phyloP scores from a whole-genome alignment of 2,888 invertebrate species.

The Tineola bisselliella region DNA sequence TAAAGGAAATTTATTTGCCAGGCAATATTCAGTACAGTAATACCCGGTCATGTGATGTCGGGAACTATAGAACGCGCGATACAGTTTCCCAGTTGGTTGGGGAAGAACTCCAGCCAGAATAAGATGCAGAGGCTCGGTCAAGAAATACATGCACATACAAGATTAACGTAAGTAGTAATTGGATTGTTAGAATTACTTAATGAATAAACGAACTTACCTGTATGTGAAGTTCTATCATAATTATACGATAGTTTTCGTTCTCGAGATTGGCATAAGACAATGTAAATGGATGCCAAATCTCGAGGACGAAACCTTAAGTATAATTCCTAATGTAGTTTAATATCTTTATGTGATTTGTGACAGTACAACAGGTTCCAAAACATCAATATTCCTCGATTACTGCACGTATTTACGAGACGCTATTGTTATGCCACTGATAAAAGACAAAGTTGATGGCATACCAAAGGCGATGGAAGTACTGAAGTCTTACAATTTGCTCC shows the following conservation, averaged over 20 bases:
- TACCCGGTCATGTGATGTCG: slow-evolving; percentile 87
- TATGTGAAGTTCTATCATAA: no score
- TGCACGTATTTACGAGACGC: slow-evolving; percentile 78
- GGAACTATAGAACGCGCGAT: slow-evolving; percentile 83
- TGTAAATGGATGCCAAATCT: no score
- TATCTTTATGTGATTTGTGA: neutral
- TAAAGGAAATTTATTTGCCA: no score
- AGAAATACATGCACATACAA: slow-evolving; percentile 87
- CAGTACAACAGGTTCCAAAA: slow-evolving; percentile 82
- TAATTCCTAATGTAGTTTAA: no score
- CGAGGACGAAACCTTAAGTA: no score
- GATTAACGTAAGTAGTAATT: slow-evolving; percentile 70
- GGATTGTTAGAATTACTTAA: neutral
- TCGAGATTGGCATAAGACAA: no score
- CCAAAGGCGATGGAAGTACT: slow-evolving; percentile 75
- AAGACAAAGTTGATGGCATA: slow-evolving; percentile 77
- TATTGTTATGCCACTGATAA: slow-evolving; percentile 80
- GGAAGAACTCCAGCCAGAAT: slow-evolving; percentile 86
- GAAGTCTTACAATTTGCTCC: slow-evolving; percentile 84
- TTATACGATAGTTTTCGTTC: no score
- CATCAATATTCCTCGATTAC: slow-evolving; percentile 89
- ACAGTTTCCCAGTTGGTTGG: slow-evolving; percentile 95
- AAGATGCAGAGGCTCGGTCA: slow-evolving; percentile 85
- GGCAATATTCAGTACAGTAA: slow-evolving; percentile 89
- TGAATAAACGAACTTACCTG: no score